Base-by-base conservation (phyloP, 1,140 invertebrate genomes). In the roundworm (Caenorhabditis elegans) region DNA sequence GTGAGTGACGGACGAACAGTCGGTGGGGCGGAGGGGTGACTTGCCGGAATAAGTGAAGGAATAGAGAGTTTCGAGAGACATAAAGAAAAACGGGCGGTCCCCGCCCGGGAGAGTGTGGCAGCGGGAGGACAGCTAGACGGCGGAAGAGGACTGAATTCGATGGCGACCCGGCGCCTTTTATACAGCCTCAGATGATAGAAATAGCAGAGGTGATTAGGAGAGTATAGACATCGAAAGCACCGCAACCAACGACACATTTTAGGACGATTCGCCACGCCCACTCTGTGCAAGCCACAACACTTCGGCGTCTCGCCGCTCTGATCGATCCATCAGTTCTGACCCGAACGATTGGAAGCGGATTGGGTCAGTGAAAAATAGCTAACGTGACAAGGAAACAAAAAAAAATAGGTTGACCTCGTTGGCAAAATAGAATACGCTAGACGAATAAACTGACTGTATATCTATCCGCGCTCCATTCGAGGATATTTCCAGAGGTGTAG, bases 201-300 rank as follows among this genome's bases (percentile, higher is more conserved):
- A 70, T 70, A 70, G 60, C n/a, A 13, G 28, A n/a, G 60, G 60
- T 70, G 60, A 70, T 70, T 70, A 70, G 60, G 60, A 70, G 55
- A n/a, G 55, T 17, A n/a, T 4, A 24, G 49, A 53, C 19, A 53
- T 53, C 17, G 26, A 60, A 34, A 34, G 39, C 39, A 43, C 39
- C 39, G 39, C 28, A 31, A 34, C 5, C 60, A 39, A 10, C 34
- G 26, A 17, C 34, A 43, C 60, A 70, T 70, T 70, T 70, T 70
- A 34, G 60, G 60, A 70, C 60, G 60, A 70, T 70, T 70, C 60
- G 60, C 60, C 43, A 31, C 60, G 60, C 60, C 60, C 60, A 70
- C 60, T 70, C 60, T 70, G 60, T 70, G 60, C 60, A 70, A 39
- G 53, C 53, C 26, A 11, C 53, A 43, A 43, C 39, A 43, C 5